phyloP scores from a whole-genome alignment of 2,888 invertebrate species.

The Epirrhoe alternata region DNA sequence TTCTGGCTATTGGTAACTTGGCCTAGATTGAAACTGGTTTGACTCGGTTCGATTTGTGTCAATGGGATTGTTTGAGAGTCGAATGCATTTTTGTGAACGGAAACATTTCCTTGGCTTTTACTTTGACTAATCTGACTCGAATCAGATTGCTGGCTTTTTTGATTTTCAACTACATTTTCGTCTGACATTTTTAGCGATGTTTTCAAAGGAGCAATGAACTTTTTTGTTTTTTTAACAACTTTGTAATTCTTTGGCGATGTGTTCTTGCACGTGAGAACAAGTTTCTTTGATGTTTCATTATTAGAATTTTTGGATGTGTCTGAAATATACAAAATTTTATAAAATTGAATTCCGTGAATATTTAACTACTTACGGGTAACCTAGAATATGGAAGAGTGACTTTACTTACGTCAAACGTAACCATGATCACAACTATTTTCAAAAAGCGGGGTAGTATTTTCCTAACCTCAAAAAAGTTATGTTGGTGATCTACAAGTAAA shows the following conservation, averaged over 20 bases:
- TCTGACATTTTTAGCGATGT: constrained; percentile 10
- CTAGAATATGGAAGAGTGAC: too few species aligned
- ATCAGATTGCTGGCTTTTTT: neutral
- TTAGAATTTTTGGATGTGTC: neutral
- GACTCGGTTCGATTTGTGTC: neutral
- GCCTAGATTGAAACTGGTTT: neutral
- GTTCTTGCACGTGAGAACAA: constrained; percentile 55
- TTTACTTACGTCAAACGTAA: too few species aligned
- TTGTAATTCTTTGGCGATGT: constrained; percentile 29
- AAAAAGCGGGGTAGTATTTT: too few species aligned
- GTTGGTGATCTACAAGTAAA: too few species aligned
- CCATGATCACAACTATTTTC: too few species aligned
- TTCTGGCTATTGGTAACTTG: neutral
- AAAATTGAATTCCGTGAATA: too few species aligned
- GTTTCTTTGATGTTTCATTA: constrained; percentile 37
- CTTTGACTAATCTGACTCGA: too few species aligned
- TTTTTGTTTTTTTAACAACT: constrained; percentile 49
- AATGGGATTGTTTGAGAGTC: neutral
- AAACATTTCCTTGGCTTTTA: neutral
- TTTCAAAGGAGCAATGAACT: constrained; percentile 62
- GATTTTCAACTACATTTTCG: neutral
- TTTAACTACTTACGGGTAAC: too few species aligned
- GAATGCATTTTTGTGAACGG: neutral
- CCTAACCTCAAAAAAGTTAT: too few species aligned
- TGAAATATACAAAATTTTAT: constrained; percentile 6